Evolutionary conservation across 2,797 vertebrate species (phyloP), one percentile per base, ranked within the genome.

Genomic region (Meriones psammophilus): DNA sequence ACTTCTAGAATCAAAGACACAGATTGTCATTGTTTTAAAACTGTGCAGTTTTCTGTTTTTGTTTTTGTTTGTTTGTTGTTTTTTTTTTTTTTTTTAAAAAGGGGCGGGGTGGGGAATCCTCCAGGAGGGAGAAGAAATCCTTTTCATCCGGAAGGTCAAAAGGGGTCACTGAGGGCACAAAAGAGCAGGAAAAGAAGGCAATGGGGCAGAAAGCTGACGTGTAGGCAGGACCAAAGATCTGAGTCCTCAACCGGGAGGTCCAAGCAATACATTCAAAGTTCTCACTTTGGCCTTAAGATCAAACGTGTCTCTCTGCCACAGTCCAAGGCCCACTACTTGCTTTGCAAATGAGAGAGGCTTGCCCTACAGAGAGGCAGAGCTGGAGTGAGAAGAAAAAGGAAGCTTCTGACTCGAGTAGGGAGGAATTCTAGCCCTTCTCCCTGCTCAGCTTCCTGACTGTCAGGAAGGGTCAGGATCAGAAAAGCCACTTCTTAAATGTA

Each of bases 101-200:
- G 64, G 58, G 88, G 50, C 8, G 50, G 8, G 50, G 50, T 8
- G 50, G 50, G 50, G 50, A 10, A 50, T 50, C 50, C 80, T 92
- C 94, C 58, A 64, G 80, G 89, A 94, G 85, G 95, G 96, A 95
- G 97, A 97, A 96, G 97, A 95, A 97, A 97, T 97, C 97, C 96
- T 88, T 97, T 97, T 97, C 93, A 95, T 96, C 89, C 79, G 17
- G 79, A 94, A 93, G 97, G 96, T 97, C 97, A 97, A 89, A 96
- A 94, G 36, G 96, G 97, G 97, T 97, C 97, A 96, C 56, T 0
- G 15, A 96, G 58, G 74, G 97, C 89, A 98, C 97, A 97, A 97
- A 97, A 94, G 91, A 94, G 26, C 92, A 95, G 96, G 97, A 96
- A 96, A 97, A 96, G 89, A 92, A 97, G 94, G 97, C 79, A 91